These are phyloP conservation scores for Steatornis caripensis DNA, from an alignment of 2,113 vertebrate genomes.

Conservation along the genomic window DNA sequence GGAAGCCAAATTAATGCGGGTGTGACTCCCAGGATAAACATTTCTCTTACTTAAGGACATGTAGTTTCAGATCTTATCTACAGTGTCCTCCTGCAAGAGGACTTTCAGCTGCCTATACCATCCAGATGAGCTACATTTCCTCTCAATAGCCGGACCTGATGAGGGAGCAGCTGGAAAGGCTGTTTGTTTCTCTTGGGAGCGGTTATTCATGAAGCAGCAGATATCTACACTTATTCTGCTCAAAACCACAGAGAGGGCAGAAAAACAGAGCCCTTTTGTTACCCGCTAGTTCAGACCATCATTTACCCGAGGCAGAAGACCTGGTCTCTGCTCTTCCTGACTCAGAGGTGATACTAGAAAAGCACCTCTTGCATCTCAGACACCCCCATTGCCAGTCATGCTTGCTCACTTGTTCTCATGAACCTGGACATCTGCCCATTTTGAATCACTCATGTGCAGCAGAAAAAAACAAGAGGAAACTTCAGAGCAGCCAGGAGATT, in stretches of 20 bases:
- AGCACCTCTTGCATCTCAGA: not conserved
- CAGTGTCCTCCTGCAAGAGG: not conserved
- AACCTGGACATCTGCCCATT: not conserved
- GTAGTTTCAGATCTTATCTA: not conserved
- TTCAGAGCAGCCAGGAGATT: not conserved
- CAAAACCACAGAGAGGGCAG: not conserved
- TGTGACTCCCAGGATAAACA: not conserved
- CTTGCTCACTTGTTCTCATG: not conserved
- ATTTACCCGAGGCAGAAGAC: not conserved
- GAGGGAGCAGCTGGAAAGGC: not conserved
- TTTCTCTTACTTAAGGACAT: not conserved
- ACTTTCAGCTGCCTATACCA: not conserved
- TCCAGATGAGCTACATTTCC: not conserved
- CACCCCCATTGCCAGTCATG: fast-evolving
- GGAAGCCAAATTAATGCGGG: not conserved
- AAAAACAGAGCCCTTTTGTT: not conserved
- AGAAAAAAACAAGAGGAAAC: not conserved
- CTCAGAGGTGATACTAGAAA: not conserved
- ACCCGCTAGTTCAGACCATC: not conserved
- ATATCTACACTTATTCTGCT: not conserved
- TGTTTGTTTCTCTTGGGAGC: not conserved
- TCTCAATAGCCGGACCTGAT: not conserved
- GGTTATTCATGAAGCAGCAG: not conserved
- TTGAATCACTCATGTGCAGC: not conserved
- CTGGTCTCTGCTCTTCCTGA: not conserved